Evolutionary conservation across 2,888 invertebrate species (phyloP).

Genomic region (Crepidodera aurea): DNA sequence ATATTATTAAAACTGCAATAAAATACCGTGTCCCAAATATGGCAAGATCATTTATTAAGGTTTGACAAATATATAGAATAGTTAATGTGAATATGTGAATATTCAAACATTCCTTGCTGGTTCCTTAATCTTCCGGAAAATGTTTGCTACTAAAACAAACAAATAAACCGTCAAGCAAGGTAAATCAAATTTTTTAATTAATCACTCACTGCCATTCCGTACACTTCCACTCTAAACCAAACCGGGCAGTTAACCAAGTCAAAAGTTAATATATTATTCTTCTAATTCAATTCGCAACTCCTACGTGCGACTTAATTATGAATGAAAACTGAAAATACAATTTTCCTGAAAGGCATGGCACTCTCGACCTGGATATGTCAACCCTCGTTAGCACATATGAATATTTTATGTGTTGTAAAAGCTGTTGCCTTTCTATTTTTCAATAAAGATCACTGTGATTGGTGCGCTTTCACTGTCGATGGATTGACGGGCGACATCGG

Average conservation of each 20-base stretch:
- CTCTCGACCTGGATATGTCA: conserved; percentile 30
- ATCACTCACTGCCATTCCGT: not conserved
- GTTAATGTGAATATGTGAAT: no score
- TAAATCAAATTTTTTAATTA: not conserved
- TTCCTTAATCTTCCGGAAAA: no score
- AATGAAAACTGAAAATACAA: conserved; percentile 10
- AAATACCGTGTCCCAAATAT: no score
- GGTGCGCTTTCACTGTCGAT: not conserved
- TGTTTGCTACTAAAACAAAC: no score
- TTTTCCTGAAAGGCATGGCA: not conserved
- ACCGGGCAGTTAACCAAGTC: not conserved
- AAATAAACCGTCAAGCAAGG: not conserved
- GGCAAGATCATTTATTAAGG: no score
- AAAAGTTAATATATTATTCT: conserved; percentile 3
- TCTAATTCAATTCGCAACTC: conserved; percentile 2
- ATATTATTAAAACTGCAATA: no score
- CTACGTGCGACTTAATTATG: conserved; percentile 1
- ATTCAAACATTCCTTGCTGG: no score
- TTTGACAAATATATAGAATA: no score
- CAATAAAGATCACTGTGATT: conserved; percentile 22
- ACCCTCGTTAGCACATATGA: conserved; percentile 32
- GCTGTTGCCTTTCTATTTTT: conserved; percentile 25
- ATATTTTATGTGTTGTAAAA: conserved; percentile 31
- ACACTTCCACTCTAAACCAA: not conserved
- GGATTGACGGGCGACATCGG: conserved; percentile 2